A percentile compares a stretch with the other conserved stretches of the same genome.
phyloP scores from a whole-genome alignment of 2,113 vertebrate genomes.

The Austrofundulus limnaeus region DNA sequence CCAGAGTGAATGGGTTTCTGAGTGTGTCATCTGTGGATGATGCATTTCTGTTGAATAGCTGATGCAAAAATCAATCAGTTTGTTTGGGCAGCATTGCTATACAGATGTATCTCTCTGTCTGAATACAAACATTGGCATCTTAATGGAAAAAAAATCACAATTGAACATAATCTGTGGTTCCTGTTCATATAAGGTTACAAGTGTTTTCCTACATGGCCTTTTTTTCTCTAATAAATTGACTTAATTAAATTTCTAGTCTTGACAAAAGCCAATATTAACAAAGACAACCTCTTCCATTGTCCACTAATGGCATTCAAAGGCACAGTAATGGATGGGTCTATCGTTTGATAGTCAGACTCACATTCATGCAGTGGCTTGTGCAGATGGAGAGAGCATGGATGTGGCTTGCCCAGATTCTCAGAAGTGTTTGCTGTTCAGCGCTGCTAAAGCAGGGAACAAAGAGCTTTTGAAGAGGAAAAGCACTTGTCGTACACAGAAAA shows the following conservation, averaged over 20 bases:
- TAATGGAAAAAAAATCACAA: conserved; percentile 51
- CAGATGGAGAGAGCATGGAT: conserved; percentile 81
- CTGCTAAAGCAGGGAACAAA: conserved; percentile 90
- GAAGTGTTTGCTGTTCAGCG: conserved; percentile 96
- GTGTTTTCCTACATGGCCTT: conserved; percentile 86
- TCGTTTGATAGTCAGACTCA: conserved; percentile 86
- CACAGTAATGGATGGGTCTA: conserved; percentile 94
- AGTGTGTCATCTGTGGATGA: conserved; percentile 4
- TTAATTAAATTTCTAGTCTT: conserved; percentile 95
- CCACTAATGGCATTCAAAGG: conserved; percentile 91
- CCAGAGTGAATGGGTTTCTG: not conserved
- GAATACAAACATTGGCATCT: conserved; percentile 58
- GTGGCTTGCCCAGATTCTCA: conserved; percentile 87
- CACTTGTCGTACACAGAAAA: conserved; percentile 89
- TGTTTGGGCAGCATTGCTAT: conserved; percentile 12
- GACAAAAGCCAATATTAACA: conserved; percentile 91
- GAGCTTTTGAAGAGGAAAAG: conserved; percentile 88
- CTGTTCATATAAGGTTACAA: conserved; percentile 81
- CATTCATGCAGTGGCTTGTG: conserved; percentile 86
- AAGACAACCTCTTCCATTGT: conserved; percentile 91
- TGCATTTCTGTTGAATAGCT: conserved; percentile 6
- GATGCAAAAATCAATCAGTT: conserved; percentile 37
- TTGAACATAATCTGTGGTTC: conserved; percentile 52
- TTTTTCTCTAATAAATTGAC: conserved; percentile 88
- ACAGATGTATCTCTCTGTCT: conserved; percentile 29